phyloP scores from a whole-genome alignment of 1,140 invertebrate genomes.

The Lycorma delicatula region DNA sequence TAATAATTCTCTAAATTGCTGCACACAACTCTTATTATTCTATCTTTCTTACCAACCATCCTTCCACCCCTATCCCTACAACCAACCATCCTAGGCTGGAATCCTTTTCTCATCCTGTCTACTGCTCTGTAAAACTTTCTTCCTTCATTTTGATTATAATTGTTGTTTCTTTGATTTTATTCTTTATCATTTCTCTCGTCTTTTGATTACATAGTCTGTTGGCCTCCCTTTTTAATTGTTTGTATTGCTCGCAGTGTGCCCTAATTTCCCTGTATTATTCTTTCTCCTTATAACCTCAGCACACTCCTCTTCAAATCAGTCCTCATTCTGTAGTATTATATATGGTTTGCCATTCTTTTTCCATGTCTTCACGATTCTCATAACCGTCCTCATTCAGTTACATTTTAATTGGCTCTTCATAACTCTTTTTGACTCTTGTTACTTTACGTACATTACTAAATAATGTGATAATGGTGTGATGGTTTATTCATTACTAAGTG shows the following conservation, averaged over 20 bases:
- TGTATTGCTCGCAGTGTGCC: neutral
- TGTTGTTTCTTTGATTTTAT: neutral
- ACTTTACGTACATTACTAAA: too few species aligned
- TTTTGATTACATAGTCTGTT: slow-evolving; percentile 1
- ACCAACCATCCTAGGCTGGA: neutral
- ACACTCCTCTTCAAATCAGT: too few species aligned
- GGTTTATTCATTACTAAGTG: too few species aligned
- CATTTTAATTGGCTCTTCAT: too few species aligned
- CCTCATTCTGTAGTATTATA: too few species aligned
- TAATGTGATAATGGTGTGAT: too few species aligned
- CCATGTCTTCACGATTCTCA: too few species aligned
- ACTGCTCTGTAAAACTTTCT: slow-evolving; percentile 1
- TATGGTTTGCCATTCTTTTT: too few species aligned
- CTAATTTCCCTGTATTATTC: neutral
- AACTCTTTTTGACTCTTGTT: too few species aligned
- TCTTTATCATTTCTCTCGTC: neutral
- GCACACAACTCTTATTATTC: neutral
- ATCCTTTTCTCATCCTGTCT: slow-evolving; percentile 1
- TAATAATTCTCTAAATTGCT: neutral
- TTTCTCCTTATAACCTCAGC: too few species aligned
- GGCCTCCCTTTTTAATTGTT: neutral
- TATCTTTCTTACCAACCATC: slow-evolving; percentile 1
- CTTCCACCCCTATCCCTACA: neutral
- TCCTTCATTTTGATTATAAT: neutral
- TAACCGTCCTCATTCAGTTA: too few species aligned